Base-by-base conservation (phyloP, 2,113 vertebrate species). In the Salvelinus namaycush region DNA sequence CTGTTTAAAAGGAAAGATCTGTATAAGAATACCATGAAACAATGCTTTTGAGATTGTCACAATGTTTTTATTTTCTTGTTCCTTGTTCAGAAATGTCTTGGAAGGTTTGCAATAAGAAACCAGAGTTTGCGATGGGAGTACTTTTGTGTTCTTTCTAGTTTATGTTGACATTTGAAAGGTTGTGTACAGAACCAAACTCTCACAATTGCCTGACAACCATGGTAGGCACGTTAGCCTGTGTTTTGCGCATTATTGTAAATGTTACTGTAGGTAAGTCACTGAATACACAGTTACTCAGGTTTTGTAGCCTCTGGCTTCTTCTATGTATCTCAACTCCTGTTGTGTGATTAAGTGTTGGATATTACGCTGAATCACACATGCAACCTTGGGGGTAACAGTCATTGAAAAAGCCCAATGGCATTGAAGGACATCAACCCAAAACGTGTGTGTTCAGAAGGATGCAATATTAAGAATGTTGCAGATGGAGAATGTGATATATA, bases 271-370 rank as follows among this genome's bases (percentile, higher is more conserved):
- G 51, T 49, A 62, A 70, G 29, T 85, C 75, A 80, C 76, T 83
- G 66, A 79, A 78, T 81, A 66, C 67, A 76, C 5, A 14, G 9
- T 44, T 44, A 44, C 39, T 44, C 86, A 79, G 85, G 83, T 84
- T 84, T 68, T 84, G 13, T 49, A 70, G 49, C 70, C 72, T 73
- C 0, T 73, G 49, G 67, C 29, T 68, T 76, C 27, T 60, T 29
- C 18, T 20, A 27, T 44, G 59, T 34, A 34, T 68, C 29, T 68
- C 31, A 44, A 34, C 67, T 24, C 59, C 59, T 62, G 13, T 54
- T 68, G 67, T 20, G 66, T 29, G 29, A 34, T 29, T 20, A 9
- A 67, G 29, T 29, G 27, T 31, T 68, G 31, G 16, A 34, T 26
- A 29, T 44, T 18, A 20, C 31, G 7, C 66, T 6, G 66, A 67